Conservation (phyloP, 2,113 vertebrate genomes). For the Hippolais icterina region DNA sequence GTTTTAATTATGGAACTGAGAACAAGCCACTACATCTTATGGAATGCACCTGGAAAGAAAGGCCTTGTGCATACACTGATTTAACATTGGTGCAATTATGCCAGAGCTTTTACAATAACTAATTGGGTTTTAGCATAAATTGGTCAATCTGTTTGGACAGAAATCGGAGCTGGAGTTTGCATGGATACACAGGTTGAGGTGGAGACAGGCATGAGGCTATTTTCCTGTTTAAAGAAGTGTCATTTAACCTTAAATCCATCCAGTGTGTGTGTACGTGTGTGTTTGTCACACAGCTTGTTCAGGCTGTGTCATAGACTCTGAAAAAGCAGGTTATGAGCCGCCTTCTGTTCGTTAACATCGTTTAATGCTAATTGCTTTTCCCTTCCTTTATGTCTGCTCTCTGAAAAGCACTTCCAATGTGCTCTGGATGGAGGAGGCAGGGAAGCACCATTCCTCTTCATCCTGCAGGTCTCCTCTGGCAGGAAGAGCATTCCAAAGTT, state of each 20-base stretch:
- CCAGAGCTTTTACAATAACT: not conserved
- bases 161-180: not conserved
- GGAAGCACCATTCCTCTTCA: conserved; percentile 8
- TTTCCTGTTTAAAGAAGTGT: conserved; percentile 26
- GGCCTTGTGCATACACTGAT: not conserved
- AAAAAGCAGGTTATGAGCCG: not conserved
- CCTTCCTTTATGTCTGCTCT: conserved; percentile 36
- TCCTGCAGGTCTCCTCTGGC: conserved; percentile 30
- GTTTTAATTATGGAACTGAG: conserved; percentile 65
- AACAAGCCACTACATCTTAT: not conserved
- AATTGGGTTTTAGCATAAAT: not conserved
- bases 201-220: conserved; percentile 49
- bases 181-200: not conserved
- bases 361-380: conserved; percentile 47
- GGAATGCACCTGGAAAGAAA: not conserved
- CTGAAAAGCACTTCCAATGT: conserved; percentile 9
- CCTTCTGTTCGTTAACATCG: not conserved
- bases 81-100: not conserved
- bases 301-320: not conserved
- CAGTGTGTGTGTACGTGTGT: not conserved
- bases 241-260: conserved; percentile 31
- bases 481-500: conserved; percentile 11
- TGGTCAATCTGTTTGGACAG: not conserved
- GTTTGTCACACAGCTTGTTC: conserved; percentile 14
- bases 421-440: conserved; percentile 36